A percentile compares a stretch with the other conserved stretches of the same genome.
phyloP scores from a whole-genome alignment of 1,140 invertebrate genomes.

The Teleopsis dalmanni region DNA sequence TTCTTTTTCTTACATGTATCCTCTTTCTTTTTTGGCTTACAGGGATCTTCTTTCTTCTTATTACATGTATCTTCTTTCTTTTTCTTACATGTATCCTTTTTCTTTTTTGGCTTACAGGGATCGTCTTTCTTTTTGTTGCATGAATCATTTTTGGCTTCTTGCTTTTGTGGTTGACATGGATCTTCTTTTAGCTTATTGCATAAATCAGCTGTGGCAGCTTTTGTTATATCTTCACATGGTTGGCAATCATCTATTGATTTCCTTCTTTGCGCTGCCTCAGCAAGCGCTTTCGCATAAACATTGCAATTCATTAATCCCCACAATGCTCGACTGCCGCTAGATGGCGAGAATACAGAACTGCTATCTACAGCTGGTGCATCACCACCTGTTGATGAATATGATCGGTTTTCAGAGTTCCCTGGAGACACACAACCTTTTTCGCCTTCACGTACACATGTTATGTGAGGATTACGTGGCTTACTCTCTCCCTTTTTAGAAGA shows the following conservation, averaged over 20 bases:
- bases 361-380: not conserved
- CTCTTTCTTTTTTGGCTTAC: conserved; percentile 5
- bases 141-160: not conserved
- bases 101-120: conserved; percentile 2
- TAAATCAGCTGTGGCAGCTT: not conserved
- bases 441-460: conserved; percentile 8
- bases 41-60: conserved; percentile 21
- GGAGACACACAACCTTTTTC: conserved; percentile 6
- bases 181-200: conserved; percentile 2
- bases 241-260: not conserved
- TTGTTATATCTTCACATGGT: not conserved
- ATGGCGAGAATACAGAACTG: not conserved
- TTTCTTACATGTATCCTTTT: conserved; percentile 6
- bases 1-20: conserved; percentile 3
- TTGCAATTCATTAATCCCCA: conserved; percentile 10
- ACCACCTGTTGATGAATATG: not conserved
- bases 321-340: not conserved
- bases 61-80: conserved; percentile 31
- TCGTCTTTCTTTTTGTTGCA: conserved; percentile 1
- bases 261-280: conserved; percentile 5
- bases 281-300: conserved; percentile 6
- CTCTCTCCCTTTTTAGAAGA: not conserved
- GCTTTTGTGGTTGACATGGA: not conserved
- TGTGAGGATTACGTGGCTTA: not conserved
- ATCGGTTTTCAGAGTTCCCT: not conserved